Base-by-base conservation (phyloP, 2,888 invertebrate species). In the Cremastobaeus sp. region DNA sequence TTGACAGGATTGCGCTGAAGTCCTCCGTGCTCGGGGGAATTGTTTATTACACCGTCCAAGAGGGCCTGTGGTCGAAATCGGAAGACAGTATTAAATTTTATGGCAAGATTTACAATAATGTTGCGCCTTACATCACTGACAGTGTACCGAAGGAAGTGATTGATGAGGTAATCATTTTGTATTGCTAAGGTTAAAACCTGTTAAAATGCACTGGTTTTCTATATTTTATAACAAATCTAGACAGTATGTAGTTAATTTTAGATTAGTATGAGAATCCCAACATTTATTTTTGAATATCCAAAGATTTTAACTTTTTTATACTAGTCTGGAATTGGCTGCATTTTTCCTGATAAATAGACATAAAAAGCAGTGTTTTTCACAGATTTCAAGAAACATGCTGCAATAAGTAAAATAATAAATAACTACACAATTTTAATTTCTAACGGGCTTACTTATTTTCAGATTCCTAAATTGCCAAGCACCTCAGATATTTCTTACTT, bases 1-100 rank as follows among this genome's bases (percentile, higher is more conserved):
- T 9, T 76, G 54, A 45, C 68, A 88, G 88, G 64, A 81, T 87
- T 62, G 82, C 80, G 3, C 28, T 86, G 8, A 88, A 88, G 75
- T 66, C 81, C 62, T 80, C 82, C 4, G 47, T 88, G 1, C 84
- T 82, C n/a, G 88, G 88, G 30, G 85, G 87, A 59, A 41, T 84
- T 15, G 73, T 86, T 25, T 88, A 88, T 72, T 85, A 84, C 47
- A 86, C 85, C 2, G 73, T 82, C 32, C 78, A 85, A 25, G 83
- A 85, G 74, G 88, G 88, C 28, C 68, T 88, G 0, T 89, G 89
- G 89, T 86, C 85, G 2, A 83, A 78, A 11, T 77, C 86, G 0
- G 86, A 88, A 39, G 84, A 87, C 12, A 85, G 83, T 6, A 81
- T 83, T 3, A 79, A 85, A 71, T 75, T 88, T 17, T 88, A 88